Evolutionary conservation across 2,113 vertebrate genomes (phyloP).

Genomic region (Tursiops truncatus): DNA sequence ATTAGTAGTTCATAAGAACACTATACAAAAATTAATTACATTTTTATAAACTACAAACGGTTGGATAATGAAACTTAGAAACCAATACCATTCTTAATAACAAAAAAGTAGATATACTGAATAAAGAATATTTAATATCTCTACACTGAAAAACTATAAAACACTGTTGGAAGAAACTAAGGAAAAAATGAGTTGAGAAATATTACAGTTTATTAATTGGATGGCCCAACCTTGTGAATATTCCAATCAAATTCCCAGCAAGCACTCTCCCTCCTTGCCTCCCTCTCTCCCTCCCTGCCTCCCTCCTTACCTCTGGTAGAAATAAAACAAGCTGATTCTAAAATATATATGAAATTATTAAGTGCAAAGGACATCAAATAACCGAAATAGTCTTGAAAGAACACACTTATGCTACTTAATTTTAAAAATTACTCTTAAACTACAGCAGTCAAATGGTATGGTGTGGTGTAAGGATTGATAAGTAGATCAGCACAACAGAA

Average conservation of each 20-base stretch:
- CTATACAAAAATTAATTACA: not conserved
- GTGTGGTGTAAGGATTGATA: not conserved
- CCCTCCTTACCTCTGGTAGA: not conserved
- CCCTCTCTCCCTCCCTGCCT: not conserved
- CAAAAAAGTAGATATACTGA: not conserved
- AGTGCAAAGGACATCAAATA: not conserved
- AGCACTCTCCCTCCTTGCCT: not conserved
- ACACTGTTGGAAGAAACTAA: not conserved
- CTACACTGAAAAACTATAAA: not conserved
- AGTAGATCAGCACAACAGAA: not conserved
- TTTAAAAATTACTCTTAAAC: not conserved
- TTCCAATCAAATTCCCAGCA: not conserved
- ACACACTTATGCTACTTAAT: not conserved
- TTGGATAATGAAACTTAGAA: conserved; percentile 7
- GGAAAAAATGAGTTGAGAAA: not conserved
- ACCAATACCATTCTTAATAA: not conserved
- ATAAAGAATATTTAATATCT: not conserved
- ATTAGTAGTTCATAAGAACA: not conserved
- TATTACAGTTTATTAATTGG: not conserved
- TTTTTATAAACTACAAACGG: not conserved
- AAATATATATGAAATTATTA: not conserved
- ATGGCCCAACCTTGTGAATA: not conserved
- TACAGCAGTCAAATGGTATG: not conserved
- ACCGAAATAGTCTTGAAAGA: not conserved
- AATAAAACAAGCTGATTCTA: not conserved